phyloP scores from a whole-genome alignment of 2,888 invertebrate genomes.

The Cantharis lateralis region DNA sequence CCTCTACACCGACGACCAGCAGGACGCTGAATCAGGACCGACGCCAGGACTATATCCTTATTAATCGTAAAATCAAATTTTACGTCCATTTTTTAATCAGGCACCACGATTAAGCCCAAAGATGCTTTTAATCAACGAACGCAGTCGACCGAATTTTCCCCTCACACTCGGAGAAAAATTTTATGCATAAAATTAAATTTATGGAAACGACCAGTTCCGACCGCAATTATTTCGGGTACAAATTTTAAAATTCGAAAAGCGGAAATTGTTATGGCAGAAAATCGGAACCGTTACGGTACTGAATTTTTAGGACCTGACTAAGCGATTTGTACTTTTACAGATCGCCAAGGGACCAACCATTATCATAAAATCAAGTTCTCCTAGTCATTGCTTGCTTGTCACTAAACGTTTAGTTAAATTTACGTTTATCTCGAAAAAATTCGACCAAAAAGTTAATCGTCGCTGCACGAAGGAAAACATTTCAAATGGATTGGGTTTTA shows the following conservation, averaged over 20 bases:
- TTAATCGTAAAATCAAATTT: constrained; percentile 2
- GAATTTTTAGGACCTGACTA: constrained; percentile 42
- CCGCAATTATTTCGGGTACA: background rate
- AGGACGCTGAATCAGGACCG: constrained; percentile 37
- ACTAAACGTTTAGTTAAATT: constrained; percentile 36
- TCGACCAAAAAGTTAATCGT: background rate
- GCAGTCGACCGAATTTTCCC: background rate
- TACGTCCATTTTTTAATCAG: background rate
- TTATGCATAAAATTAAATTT: background rate
- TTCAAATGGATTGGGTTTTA: background rate
- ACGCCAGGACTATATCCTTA: constrained; percentile 24
- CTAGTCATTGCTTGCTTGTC: constrained; percentile 25
- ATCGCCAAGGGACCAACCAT: constrained; percentile 44
- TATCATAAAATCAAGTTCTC: constrained; percentile 46
- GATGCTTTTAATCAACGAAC: background rate
- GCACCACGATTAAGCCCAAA: background rate
- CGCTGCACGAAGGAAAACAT: background rate
- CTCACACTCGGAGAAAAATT: background rate
- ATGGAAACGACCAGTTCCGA: background rate
- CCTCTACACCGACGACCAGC: constrained; percentile 42
- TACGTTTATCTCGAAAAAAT: constrained; percentile 7
- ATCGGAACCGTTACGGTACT: constrained; percentile 28
- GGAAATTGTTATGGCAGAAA: background rate
- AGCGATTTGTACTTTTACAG: constrained; percentile 43
- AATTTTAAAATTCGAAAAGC: background rate